Conservation (phyloP, 1,140 invertebrate species). For the Metaphire vulgaris region DNA sequence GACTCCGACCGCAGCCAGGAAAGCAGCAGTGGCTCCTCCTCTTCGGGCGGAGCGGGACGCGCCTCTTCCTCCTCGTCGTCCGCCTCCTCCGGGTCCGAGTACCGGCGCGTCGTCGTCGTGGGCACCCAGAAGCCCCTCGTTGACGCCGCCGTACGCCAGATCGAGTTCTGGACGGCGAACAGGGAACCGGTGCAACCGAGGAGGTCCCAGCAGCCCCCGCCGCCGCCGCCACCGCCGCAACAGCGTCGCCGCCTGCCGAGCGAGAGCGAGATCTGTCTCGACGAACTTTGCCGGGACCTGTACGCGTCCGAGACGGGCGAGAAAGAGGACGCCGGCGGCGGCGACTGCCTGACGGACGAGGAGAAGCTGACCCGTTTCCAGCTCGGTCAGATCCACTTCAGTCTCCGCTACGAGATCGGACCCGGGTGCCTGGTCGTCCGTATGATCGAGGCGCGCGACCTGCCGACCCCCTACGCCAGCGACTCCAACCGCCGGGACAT, state of each 20-base stretch:
- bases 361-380: slow-evolving; percentile 46
- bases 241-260: slow-evolving; percentile 37
- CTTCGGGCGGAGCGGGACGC: too few relatives aligned
- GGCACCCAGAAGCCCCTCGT: slow-evolving; percentile 37
- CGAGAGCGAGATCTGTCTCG: slow-evolving; percentile 47
- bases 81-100: not conserved
- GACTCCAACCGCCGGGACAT: slow-evolving; percentile 50
- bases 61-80: too few relatives aligned
- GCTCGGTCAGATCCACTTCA: slow-evolving; percentile 51
- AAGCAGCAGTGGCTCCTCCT: slow-evolving; percentile 15
- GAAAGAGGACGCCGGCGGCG: slow-evolving; percentile 32
- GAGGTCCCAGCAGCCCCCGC: too few relatives aligned
- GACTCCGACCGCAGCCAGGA: slow-evolving; percentile 18
- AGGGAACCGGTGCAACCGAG: slow-evolving; percentile 48
- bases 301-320: slow-evolving; percentile 40
- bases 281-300: slow-evolving; percentile 48
- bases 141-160: slow-evolving; percentile 53
- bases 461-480: slow-evolving; percentile 47
- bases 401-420: slow-evolving; percentile 50
- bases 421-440: slow-evolving; percentile 47
- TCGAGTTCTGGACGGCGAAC: slow-evolving; percentile 53
- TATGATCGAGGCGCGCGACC: slow-evolving; percentile 51
- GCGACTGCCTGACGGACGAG: slow-evolving; percentile 45
- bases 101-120: not conserved
- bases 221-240: too few relatives aligned